Percentiles rank a stretch among this genome's conserved stretches.
These are phyloP conservation scores for Colius striatus DNA, from an alignment of 2,113 vertebrate genomes.

Conservation along the genomic window DNA sequence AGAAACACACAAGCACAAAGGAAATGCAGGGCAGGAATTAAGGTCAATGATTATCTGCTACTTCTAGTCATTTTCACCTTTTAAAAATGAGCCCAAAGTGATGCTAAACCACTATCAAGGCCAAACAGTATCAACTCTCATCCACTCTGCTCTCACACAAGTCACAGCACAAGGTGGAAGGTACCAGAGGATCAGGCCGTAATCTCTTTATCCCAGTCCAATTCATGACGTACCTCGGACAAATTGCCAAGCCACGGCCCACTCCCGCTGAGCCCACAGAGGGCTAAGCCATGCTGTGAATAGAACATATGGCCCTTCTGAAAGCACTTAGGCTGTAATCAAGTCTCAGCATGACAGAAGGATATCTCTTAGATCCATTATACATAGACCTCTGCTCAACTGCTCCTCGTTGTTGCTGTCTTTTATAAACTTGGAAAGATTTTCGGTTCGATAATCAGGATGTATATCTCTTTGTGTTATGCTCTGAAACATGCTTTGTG, in stretches of 20 bases:
- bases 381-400: neutral
- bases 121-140: neutral
- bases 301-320: constrained; percentile 33
- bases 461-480: rapidly evolving
- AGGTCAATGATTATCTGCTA: constrained; percentile 8
- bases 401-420: neutral
- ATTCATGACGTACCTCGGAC: constrained; percentile 31
- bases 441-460: neutral
- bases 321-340: constrained; percentile 53
- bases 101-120: neutral
- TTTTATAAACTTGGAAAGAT: constrained; percentile 12
- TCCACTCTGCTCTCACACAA: neutral
- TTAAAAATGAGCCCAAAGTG: neutral
- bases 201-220: constrained; percentile 56
- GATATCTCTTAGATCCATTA: constrained; percentile 38
- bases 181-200: neutral
- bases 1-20: neutral
- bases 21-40: neutral
- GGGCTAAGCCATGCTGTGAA: constrained; percentile 28
- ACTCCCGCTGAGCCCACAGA: neutral
- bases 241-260: neutral
- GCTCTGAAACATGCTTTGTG: neutral
- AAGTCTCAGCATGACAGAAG: constrained; percentile 36
- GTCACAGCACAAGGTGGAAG: neutral
- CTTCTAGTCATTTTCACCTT: constrained; percentile 27